Evolutionary conservation across 2,888 invertebrate species (phyloP), one percentile per base, ranked within the genome.

Genomic region (Galeruca laticollis): DNA sequence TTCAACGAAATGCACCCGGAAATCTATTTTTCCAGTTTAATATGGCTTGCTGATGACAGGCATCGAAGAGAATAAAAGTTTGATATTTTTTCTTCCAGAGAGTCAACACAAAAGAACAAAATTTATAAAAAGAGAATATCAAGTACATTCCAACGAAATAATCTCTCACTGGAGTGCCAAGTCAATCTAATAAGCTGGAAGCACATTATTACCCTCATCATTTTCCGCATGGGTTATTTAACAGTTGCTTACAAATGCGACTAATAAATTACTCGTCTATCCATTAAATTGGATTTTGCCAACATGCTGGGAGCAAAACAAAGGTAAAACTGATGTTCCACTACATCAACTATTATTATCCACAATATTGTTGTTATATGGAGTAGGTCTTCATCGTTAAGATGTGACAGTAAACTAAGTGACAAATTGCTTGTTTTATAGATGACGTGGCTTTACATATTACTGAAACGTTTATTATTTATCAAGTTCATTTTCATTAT

Each of bases 151-250:
- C 4, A 5, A 3, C 4, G 40, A 40, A 40, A 40, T 40, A 40
- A 40, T 40, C 5, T 40, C 5, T 40, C 40, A 40, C 40, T 3
- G 3, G 11, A 40, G 11, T 40, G n/a, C 11, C 40, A 40, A 40
- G 40, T 40, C n/a, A n/a, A 40, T 40, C n/a, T 40, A 40, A 40
- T 40, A 40, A 13, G 11, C 40, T 40, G 3, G 40, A 4, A 40
- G 40, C n/a, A 40, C 4, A n/a, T 40, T 40, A 40, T 40, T 13
- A 40, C 40, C 40, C 40, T 40, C 40, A 40, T 40, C 40, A 40
- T 13, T 40, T 40, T 40, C 40, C 40, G 40, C n/a, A 40, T 40
- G 11, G n/a, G 40, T 40, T 40, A 40, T 40, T 40, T 40, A 40
- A 40, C n/a, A 37, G n/a, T 4, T 10, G 5, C 40, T 40, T 40